Conservation (phyloP, 2,113 vertebrate genomes). For the Larimichthys polyactis region DNA sequence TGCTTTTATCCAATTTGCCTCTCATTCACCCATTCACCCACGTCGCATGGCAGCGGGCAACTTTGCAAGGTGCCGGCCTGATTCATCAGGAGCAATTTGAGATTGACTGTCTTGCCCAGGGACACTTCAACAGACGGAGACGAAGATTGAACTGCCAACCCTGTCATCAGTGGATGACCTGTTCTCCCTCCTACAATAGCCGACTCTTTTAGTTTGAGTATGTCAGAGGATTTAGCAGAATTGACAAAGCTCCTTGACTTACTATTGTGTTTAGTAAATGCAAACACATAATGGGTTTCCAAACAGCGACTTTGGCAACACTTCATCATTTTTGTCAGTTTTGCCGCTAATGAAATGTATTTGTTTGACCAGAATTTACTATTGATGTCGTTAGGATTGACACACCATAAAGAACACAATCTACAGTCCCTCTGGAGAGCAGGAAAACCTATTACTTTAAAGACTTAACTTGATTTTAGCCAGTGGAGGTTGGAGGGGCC, state of each 20-base stretch:
- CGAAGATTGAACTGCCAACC: too few relatives aligned
- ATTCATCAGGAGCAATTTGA: background rate
- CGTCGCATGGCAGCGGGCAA: background rate
- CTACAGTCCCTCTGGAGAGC: background rate
- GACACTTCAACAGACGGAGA: background rate
- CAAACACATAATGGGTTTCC: background rate
- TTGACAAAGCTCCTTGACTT: too few relatives aligned
- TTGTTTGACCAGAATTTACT: background rate
- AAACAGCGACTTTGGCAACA: background rate
- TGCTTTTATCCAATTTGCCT: background rate
- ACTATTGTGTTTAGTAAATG: constrained; percentile 17
- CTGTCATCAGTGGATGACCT: too few relatives aligned
- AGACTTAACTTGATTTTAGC: constrained; percentile 5
- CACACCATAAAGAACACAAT: background rate
- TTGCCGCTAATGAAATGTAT: background rate
- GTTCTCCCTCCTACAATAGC: too few relatives aligned
- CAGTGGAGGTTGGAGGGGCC: background rate
- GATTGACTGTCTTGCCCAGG: background rate
- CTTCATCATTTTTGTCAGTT: background rate
- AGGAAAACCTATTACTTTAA: background rate
- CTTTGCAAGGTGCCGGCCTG: background rate
- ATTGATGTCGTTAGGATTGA: background rate
- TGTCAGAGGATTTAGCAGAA: too few relatives aligned
- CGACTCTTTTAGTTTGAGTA: too few relatives aligned
- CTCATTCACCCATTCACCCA: background rate